A percentile compares a stretch with the other conserved stretches of the same genome.
Conservation (phyloP, 2,888 invertebrate species). For the Cepaea hortensis region DNA sequence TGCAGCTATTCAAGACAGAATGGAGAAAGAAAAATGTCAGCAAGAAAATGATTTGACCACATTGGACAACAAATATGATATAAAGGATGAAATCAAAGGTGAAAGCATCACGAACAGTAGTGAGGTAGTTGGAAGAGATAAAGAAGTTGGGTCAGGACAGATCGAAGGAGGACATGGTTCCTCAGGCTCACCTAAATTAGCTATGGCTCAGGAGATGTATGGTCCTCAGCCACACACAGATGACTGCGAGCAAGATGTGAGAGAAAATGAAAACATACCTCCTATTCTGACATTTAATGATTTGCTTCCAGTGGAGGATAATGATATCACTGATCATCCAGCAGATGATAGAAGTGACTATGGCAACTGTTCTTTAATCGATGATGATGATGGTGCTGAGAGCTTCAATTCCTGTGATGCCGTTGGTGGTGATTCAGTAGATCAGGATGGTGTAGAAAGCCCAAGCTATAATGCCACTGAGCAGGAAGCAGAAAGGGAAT, state of each 20-base stretch:
- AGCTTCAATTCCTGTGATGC: background rate
- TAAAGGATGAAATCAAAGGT: background rate
- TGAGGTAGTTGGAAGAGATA: background rate
- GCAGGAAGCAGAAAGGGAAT: background rate
- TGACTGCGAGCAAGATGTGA: background rate
- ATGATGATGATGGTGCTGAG: slow-evolving; percentile 18
- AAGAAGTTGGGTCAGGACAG: background rate
- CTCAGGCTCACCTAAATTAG: background rate
- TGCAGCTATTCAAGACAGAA: slow-evolving; percentile 17
- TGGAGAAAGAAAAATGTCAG: slow-evolving; percentile 7
- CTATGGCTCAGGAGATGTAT: too few relatives aligned
- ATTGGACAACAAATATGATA: background rate
- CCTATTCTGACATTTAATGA: background rate
- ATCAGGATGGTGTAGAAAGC: background rate
- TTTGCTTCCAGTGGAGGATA: background rate
- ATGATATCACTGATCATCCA: background rate
- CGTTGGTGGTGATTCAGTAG: background rate
- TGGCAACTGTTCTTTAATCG: background rate
- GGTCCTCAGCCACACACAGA: too few relatives aligned
- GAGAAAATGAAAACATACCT: background rate
- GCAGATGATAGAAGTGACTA: slow-evolving; percentile 27
- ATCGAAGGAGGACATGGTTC: background rate
- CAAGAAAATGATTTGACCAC: background rate
- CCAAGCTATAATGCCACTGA: background rate
- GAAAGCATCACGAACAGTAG: background rate